Evolutionary conservation across 30 jellyfish, hydroid and myxozoan species (phyloP).

Genomic region (Cassiopea andromeda): DNA sequence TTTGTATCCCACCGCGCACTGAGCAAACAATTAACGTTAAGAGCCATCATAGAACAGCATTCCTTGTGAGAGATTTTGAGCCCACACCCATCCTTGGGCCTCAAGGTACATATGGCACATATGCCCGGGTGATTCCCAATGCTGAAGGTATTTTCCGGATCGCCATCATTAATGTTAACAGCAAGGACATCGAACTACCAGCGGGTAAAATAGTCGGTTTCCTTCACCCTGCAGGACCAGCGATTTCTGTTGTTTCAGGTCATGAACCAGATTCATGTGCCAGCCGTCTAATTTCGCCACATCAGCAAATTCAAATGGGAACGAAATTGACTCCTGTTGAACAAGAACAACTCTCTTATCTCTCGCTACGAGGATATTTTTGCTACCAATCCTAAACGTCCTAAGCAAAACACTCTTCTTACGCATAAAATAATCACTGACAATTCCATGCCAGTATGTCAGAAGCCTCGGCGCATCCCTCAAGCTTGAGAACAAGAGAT

Average conservation of each 20-base stretch:
- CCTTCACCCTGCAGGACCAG: background rate
- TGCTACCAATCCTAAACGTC: background rate
- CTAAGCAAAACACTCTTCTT: background rate
- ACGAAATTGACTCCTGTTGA: too few species aligned
- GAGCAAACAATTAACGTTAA: background rate
- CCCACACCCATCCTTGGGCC: background rate
- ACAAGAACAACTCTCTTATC: background rate
- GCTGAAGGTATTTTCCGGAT: background rate
- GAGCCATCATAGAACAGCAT: background rate
- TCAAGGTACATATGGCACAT: background rate
- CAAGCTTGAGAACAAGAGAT: slow-evolving; percentile 38
- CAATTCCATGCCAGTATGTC: slow-evolving; percentile 25
- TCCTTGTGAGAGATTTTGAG: background rate
- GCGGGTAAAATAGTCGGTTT: background rate
- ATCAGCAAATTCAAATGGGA: background rate
- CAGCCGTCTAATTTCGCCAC: background rate
- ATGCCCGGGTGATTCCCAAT: background rate
- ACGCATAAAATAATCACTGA: slow-evolving; percentile 15
- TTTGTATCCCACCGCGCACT: background rate
- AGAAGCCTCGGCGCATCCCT: slow-evolving; percentile 40
- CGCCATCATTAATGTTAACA: background rate
- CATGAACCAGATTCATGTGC: background rate
- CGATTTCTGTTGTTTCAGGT: too few species aligned
- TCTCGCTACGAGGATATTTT: background rate
- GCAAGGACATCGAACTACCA: background rate